Conservation (phyloP, 1,140 invertebrate genomes). For the Cecropterus lyciades region DNA sequence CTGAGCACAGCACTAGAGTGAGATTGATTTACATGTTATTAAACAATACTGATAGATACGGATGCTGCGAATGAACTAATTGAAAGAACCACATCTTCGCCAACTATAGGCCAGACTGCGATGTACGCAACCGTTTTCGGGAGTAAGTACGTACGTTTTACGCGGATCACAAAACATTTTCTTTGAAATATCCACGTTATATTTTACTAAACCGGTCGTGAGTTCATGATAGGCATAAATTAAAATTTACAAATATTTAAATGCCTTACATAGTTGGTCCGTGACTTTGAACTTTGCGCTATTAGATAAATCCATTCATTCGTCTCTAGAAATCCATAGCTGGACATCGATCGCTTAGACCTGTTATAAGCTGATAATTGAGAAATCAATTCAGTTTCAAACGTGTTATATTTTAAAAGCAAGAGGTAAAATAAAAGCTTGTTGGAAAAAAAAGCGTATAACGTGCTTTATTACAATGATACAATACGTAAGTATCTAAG, state of each 20-base stretch:
- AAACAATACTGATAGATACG: constrained; percentile 34
- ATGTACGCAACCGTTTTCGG: background rate
- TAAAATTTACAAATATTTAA: too few relatives aligned
- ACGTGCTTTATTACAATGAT: too few relatives aligned
- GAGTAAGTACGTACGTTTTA: background rate
- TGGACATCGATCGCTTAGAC: too few relatives aligned
- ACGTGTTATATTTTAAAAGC: too few relatives aligned
- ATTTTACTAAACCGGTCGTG: constrained; percentile 10
- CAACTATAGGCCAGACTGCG: background rate
- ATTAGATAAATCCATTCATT: too few relatives aligned
- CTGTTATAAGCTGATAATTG: too few relatives aligned
- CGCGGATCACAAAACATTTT: constrained; percentile 28
- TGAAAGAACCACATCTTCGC: constrained; percentile 30
- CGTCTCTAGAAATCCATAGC: too few relatives aligned
- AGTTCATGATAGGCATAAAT: background rate
- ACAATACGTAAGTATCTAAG: too few relatives aligned
- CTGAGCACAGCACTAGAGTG: constrained; percentile 3
- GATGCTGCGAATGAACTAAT: constrained; percentile 43
- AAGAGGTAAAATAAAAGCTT: too few relatives aligned
- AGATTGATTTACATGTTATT: background rate
- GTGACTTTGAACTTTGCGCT: constrained; percentile 21
- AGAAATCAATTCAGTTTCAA: too few relatives aligned
- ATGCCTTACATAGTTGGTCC: background rate
- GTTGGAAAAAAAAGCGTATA: too few relatives aligned
- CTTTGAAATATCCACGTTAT: constrained; percentile 2